Evolutionary conservation across 2,888 invertebrate genomes (phyloP), one percentile per base, ranked within the genome.

Genomic region (Thymelicus lineola): DNA sequence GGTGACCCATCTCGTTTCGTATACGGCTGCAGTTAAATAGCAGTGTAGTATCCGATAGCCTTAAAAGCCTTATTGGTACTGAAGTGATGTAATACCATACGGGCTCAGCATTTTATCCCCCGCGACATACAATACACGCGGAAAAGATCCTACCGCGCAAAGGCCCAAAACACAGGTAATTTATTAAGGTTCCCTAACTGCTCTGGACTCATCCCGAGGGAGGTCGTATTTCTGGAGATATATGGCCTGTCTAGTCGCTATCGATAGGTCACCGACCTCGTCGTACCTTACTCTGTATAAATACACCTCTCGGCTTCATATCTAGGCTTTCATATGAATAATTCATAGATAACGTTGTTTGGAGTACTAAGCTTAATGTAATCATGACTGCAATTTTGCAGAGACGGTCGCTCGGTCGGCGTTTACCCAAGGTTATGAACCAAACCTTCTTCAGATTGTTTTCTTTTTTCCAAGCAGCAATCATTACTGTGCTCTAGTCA

Each of bases 281-380:
- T 35, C 38, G 67, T 50, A 67, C 60, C 61, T 28, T 45, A 50
- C 45, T 62, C 46, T 15, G 55, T 46, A 42, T 45, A 53, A 53
- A 53, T 28, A 53, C 53, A 57, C 45, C 36, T 61, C 28, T 28
- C 3, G 28, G 28, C 28, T 28, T 28, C 61, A 55, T 61, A 68
- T 68, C 55, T 68, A 36, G 61, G 60, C 67, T 60, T 28, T 42
- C 35, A 53, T 46, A 61, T 61, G 61, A 68, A 62, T 68, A 68
- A 68, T 61, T 61, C 68, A 68, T 68, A 62, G 55, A 62, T 62
- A 68, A 62, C 45, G 53, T 15, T 68, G 55, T 68, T 67, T 67
- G 53, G 14, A 28, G 60, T 42, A 55, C 67, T 67, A 15, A 61
- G 28, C 42, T 62, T 28, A 53, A 67, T 60, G 66, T 60, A 60